Evolutionary conservation across 2,888 invertebrate genomes (phyloP), one percentile per base, ranked within the genome.

Genomic region (Oxyscelio sp.): DNA sequence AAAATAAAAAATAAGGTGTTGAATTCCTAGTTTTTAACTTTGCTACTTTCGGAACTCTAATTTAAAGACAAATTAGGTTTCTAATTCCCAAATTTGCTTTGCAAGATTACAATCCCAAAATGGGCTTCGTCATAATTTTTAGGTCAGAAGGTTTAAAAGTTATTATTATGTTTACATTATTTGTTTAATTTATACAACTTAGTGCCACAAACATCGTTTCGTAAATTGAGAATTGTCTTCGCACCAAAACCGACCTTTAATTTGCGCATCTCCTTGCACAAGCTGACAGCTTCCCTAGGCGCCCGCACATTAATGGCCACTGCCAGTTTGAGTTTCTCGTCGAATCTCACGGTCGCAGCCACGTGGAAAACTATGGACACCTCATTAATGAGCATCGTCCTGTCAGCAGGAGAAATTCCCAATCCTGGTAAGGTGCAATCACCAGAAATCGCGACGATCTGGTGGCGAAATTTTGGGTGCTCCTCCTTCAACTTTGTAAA

Each of bases 261-360:
- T 58, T 96, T 94, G 4, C 94, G 92, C 95, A 97, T 97, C 89
- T 96, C 95, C 86, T 95, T 95, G 91, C 96, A 96, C 17, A 98
- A 94, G 43, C 95, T 92, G 54, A 97, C 93, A 85, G 97, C 94
- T 85, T 96, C 96, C 83, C 95, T 95, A 0, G 96, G 96, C 24
- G 96, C 96, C 52, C 96, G 94, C 0, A 97, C 96, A 93, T 97
- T 97, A 92, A 97, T 97, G 81, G 96, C 96, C 52, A 97, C 95
- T 0, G 97, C 97, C 4, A 96, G 93, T 94, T 96, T 96, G 13
- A 97, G 94, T 85, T 96, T 96, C 92, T 97, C 97, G 92, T 97
- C 97, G 92, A 97, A 97, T 68, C 95, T 90, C 0, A 96, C 95
- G 0, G 95, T 96, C 0, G 96, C 96, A 0, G 96, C 96, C 73